Conservation (phyloP, 1,140 invertebrate species). For the Leptinotarsa lineolata region DNA sequence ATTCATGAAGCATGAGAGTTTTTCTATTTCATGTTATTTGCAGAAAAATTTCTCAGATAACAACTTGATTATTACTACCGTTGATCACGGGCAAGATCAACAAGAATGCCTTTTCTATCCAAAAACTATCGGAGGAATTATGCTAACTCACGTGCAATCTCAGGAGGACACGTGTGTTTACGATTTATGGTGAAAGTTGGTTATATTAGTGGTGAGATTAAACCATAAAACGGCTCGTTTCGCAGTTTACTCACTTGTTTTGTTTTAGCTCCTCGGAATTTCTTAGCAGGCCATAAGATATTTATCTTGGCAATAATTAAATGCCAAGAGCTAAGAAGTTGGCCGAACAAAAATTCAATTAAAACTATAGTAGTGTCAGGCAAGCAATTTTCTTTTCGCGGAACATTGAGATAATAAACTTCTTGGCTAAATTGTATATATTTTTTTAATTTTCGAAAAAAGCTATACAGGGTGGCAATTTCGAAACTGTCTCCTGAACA, state of each 20-base stretch:
- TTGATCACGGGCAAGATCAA: too few species aligned
- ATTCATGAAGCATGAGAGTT: too few species aligned
- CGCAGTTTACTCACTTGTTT: conserved; percentile 32
- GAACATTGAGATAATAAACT: too few species aligned
- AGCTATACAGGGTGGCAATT: too few species aligned
- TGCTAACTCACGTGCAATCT: conserved; percentile 35
- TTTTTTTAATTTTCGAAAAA: too few species aligned
- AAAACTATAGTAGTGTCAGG: background rate
- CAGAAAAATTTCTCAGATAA: too few species aligned
- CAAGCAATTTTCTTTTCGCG: background rate
- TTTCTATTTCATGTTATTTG: too few species aligned
- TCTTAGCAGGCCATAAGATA: conserved; percentile 32
- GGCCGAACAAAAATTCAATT: background rate
- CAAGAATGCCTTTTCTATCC: background rate
- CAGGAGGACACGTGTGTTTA: conserved; percentile 33
- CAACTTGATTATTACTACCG: too few species aligned
- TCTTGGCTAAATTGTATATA: too few species aligned
- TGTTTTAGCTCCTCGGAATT: conserved; percentile 32
- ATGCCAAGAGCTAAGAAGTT: conserved; percentile 4
- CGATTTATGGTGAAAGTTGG: conserved; percentile 39
- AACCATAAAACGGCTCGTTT: conserved; percentile 37
- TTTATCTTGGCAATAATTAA: conserved; percentile 30
- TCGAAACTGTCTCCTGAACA: too few species aligned
- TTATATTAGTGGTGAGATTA: conserved; percentile 38
- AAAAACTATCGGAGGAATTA: conserved; percentile 14